Percentiles rank a stretch among this genome's conserved stretches.
These are phyloP conservation scores for Epizoanthus fatuus DNA, from an alignment of 92 coral and sea anemone species.

Conservation along the genomic window DNA sequence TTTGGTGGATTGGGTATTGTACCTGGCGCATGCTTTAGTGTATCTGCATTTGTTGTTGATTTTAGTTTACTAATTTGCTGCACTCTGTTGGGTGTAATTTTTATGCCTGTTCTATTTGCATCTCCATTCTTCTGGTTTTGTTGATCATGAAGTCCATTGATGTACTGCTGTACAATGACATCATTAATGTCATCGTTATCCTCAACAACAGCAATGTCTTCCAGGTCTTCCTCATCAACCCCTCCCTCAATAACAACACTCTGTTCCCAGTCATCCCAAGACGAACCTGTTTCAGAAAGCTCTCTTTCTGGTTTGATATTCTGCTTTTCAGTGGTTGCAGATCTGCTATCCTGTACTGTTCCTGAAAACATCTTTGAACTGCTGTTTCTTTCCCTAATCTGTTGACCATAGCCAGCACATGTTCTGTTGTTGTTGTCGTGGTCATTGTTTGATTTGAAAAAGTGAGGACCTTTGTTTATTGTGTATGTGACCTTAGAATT, in stretches of 20 bases:
- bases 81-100: conserved; percentile 77
- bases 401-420: background rate
- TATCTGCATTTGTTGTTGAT: conserved; percentile 88
- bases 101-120: background rate
- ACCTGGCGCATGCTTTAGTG: conserved; percentile 69
- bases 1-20: conserved; percentile 85
- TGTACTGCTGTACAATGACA: conserved; percentile 86
- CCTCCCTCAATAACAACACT: conserved; percentile 72
- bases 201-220: conserved; percentile 75
- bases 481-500: background rate
- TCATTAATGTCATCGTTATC: conserved; percentile 89
- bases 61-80: conserved; percentile 84
- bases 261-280: conserved; percentile 88
- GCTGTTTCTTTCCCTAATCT: background rate
- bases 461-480: background rate
- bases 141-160: conserved; percentile 74
- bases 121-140: conserved; percentile 35
- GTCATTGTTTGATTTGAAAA: conserved; percentile 30
- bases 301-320: background rate
- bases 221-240: conserved; percentile 74
- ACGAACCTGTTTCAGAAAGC: conserved; percentile 15
- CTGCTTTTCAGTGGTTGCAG: background rate
- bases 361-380: background rate
- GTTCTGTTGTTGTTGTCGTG: background rate
- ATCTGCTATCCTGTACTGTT: background rate